phyloP scores from a whole-genome alignment of 1,140 invertebrate species.

The Eueides isabella region DNA sequence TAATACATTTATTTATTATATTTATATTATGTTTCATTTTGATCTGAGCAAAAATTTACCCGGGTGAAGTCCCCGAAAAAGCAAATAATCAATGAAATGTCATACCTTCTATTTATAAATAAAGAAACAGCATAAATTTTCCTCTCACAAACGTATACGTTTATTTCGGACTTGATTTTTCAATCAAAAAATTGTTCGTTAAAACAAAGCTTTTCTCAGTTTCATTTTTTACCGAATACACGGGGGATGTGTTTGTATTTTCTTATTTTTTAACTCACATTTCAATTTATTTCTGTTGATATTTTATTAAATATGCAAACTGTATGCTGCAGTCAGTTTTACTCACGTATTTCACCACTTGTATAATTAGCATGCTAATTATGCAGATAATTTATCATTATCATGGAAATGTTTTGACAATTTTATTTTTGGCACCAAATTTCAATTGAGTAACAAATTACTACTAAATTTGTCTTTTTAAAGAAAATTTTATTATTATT shows the following conservation, averaged over 20 bases:
- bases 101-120: no score
- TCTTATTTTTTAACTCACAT: neutral
- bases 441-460: neutral
- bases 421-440: neutral
- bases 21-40: no score
- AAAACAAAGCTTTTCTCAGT: neutral
- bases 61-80: no score
- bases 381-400: neutral
- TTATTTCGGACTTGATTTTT: neutral
- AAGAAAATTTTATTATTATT: neutral
- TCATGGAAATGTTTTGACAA: neutral
- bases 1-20: no score
- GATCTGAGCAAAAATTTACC: no score
- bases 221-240: neutral
- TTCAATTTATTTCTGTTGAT: slow-evolving; percentile 1
- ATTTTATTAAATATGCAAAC: neutral
- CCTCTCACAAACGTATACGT: neutral
- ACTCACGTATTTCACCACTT: neutral
- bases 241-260: neutral
- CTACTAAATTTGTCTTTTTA: neutral
- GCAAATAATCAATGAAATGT: no score
- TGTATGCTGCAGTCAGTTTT: neutral
- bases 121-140: neutral
- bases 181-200: neutral
- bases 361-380: neutral